Evolutionary conservation across 1,140 invertebrate species (phyloP).

Genomic region (Octopus sinensis): DNA sequence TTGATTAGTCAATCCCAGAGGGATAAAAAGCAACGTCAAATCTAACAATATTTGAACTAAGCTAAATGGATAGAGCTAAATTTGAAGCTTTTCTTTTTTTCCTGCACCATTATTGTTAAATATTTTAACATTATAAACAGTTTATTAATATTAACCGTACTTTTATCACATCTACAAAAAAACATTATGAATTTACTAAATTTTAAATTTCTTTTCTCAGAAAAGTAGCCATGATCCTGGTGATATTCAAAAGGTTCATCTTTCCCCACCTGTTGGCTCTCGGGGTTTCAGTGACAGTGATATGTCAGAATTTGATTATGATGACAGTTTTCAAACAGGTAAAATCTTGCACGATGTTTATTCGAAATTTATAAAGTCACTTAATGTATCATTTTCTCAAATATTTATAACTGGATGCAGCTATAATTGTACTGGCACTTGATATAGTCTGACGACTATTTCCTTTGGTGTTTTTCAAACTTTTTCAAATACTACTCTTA

Average conservation of each 20-base stretch:
- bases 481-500: too few relatives aligned
- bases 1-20: too few relatives aligned
- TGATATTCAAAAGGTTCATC: constrained; percentile 70
- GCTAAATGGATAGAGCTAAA: too few relatives aligned
- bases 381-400: neutral
- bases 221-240: constrained; percentile 47
- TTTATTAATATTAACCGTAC: neutral
- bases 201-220: constrained; percentile 25
- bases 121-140: neutral
- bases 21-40: too few relatives aligned
- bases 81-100: too few relatives aligned
- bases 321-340: constrained; percentile 62
- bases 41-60: too few relatives aligned
- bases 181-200: neutral
- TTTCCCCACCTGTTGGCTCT: constrained; percentile 77
- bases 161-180: neutral
- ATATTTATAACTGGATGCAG: neutral
- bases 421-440: neutral
- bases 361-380: neutral
- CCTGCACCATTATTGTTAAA: neutral
- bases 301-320: constrained; percentile 81
- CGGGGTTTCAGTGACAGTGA: constrained; percentile 71
- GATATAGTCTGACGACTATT: too few relatives aligned
- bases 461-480: too few relatives aligned
- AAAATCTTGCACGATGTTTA: too few relatives aligned